These are phyloP conservation scores for Dasysyrphus tricinctus DNA, from an alignment of 2,888 invertebrate species.

Conservation along the genomic window DNA sequence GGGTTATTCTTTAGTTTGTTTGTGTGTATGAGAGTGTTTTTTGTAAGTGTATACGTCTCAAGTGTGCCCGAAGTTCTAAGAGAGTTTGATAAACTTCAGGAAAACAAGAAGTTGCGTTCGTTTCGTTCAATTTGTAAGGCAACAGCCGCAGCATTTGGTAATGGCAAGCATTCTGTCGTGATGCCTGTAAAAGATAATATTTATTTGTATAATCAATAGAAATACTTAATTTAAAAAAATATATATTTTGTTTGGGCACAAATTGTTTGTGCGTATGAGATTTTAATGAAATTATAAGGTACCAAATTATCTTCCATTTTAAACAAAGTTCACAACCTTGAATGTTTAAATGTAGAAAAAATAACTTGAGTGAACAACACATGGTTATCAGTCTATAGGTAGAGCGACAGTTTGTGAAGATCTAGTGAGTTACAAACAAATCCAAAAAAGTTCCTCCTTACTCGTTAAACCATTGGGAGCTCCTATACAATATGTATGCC, in stretches of 20 bases:
- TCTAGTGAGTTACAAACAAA: too few relatives aligned
- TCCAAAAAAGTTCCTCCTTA: too few relatives aligned
- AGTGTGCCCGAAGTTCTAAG: constrained; percentile 1
- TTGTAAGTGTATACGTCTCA: neutral
- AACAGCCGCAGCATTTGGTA: constrained; percentile 67
- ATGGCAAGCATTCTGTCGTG: constrained; percentile 73
- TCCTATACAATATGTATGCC: too few relatives aligned
- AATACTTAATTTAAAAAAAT: neutral
- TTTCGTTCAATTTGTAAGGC: constrained; percentile 66
- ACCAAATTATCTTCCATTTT: too few relatives aligned
- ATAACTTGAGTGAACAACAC: too few relatives aligned
- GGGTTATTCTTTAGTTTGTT: constrained; percentile 1
- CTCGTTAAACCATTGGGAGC: too few relatives aligned
- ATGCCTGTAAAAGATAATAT: constrained; percentile 51
- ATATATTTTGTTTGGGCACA: neutral
- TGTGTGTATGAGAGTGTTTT: constrained; percentile 13
- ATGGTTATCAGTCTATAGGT: too few relatives aligned
- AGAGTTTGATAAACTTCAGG: constrained; percentile 32
- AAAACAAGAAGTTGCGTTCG: constrained; percentile 39
- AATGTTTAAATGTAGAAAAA: too few relatives aligned
- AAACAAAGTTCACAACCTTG: too few relatives aligned
- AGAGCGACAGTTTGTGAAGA: too few relatives aligned
- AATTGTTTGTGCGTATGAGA: neutral
- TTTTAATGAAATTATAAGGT: neutral
- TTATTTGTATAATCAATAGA: neutral